A percentile compares a stretch with the other conserved stretches of the same genome.
phyloP scores from a whole-genome alignment of 1,140 invertebrate species.

The Tenebrio molitor region DNA sequence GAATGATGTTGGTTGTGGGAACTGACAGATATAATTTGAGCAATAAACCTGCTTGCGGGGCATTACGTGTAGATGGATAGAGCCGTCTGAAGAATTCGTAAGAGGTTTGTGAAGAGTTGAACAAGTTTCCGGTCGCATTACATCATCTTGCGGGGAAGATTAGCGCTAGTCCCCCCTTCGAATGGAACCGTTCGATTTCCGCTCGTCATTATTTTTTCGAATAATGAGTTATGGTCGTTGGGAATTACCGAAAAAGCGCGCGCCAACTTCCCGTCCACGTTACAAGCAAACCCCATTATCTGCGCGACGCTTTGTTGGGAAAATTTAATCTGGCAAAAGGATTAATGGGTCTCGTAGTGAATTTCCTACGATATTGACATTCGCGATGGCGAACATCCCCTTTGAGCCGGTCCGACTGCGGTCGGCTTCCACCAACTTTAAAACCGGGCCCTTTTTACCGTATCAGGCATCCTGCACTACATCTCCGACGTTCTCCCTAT shows the following conservation, averaged over 20 bases:
- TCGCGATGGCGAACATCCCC: constrained; percentile 5
- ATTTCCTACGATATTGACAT: constrained; percentile 34
- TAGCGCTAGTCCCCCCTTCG: too few species aligned
- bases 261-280: neutral
- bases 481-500: constrained; percentile 46
- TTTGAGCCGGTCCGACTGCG: constrained; percentile 12
- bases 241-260: neutral
- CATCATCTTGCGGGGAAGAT: too few species aligned
- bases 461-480: constrained; percentile 38
- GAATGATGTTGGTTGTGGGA: too few species aligned
- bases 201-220: too few species aligned
- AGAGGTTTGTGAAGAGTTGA: too few species aligned
- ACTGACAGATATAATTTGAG: too few species aligned
- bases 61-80: too few species aligned
- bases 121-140: too few species aligned
- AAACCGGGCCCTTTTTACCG: constrained; percentile 35
- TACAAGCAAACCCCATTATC: constrained; percentile 35
- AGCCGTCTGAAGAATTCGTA: too few species aligned
- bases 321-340: constrained; percentile 39
- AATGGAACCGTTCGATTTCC: too few species aligned
- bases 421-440: constrained; percentile 13
- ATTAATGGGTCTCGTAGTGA: constrained; percentile 34
- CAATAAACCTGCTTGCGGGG: too few species aligned
- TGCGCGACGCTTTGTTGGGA: constrained; percentile 23
- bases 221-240: too few species aligned